Conservation (phyloP, 1,140 invertebrate genomes). For the Thereuonema tuberculata region DNA sequence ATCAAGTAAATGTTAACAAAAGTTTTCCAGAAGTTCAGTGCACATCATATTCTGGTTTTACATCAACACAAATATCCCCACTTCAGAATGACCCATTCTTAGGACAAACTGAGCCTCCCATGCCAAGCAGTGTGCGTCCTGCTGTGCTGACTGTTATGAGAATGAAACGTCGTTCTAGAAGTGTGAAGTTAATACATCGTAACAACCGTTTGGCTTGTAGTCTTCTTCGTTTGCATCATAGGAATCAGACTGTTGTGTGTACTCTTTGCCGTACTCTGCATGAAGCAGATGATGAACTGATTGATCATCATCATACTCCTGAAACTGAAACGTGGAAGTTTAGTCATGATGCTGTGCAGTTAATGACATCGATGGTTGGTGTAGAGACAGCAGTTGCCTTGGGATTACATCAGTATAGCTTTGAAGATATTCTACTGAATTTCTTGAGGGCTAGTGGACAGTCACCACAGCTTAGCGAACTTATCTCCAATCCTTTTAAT, state of each 20-base stretch:
- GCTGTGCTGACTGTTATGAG: background rate
- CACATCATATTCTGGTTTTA: too few relatives aligned
- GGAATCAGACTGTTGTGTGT: too few relatives aligned
- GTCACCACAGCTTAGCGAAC: background rate
- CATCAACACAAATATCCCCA: background rate
- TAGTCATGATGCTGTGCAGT: constrained; percentile 30
- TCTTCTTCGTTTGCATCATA: too few relatives aligned
- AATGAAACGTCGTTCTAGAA: too few relatives aligned
- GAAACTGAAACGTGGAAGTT: background rate
- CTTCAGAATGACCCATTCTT: too few relatives aligned
- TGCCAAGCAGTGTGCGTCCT: background rate
- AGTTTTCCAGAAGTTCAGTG: too few relatives aligned
- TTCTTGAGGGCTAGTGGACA: background rate
- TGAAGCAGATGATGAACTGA: background rate
- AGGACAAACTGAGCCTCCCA: background rate
- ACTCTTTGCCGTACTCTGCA: background rate
- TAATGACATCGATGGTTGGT: constrained; percentile 22
- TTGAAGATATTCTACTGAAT: background rate
- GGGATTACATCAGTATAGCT: background rate
- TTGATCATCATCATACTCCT: constrained; percentile 3
- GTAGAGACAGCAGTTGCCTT: background rate
- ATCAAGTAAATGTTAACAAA: too few relatives aligned
- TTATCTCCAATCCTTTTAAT: constrained; percentile 20
- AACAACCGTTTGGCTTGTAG: too few relatives aligned
- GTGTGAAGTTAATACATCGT: too few relatives aligned